Evolutionary conservation across 1,140 invertebrate genomes (phyloP).

Genomic region (Probaryconus sp.): DNA sequence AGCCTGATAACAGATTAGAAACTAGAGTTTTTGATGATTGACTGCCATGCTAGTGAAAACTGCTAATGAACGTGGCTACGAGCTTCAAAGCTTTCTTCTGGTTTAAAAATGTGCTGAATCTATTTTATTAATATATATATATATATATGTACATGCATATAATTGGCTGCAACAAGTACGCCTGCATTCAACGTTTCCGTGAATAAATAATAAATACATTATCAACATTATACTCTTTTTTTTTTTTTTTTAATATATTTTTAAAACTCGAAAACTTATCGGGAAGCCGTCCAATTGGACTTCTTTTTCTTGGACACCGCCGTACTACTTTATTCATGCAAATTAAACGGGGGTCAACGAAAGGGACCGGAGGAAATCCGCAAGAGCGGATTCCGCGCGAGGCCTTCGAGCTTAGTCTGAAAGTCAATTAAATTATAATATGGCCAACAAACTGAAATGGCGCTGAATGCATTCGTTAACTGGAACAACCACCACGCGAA

Average conservation of each 20-base stretch:
- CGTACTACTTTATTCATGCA: slow-evolving; percentile 49
- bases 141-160: slow-evolving; percentile 54
- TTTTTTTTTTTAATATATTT: too few species aligned
- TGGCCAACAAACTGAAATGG: slow-evolving; percentile 62
- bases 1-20: too few species aligned
- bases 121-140: slow-evolving; percentile 30
- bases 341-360: slow-evolving; percentile 26
- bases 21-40: too few species aligned
- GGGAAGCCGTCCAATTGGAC: slow-evolving; percentile 17
- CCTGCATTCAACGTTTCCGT: slow-evolving; percentile 68
- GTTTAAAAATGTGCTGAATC: slow-evolving; percentile 62
- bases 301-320: too few species aligned
- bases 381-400: slow-evolving; percentile 29
- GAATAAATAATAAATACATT: slow-evolving; percentile 75
- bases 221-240: slow-evolving; percentile 69
- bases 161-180: slow-evolving; percentile 37
- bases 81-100: slow-evolving; percentile 60
- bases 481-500: slow-evolving; percentile 19
- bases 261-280: slow-evolving; percentile 72
- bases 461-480: slow-evolving; percentile 67
- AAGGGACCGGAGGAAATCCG: slow-evolving; percentile 28
- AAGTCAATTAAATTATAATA: slow-evolving; percentile 67
- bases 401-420: slow-evolving; percentile 74
- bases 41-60: slow-evolving; percentile 30
- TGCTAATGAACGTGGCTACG: slow-evolving; percentile 57